Conservation (phyloP, 2,888 invertebrate species). For the Spisula subtruncata region DNA sequence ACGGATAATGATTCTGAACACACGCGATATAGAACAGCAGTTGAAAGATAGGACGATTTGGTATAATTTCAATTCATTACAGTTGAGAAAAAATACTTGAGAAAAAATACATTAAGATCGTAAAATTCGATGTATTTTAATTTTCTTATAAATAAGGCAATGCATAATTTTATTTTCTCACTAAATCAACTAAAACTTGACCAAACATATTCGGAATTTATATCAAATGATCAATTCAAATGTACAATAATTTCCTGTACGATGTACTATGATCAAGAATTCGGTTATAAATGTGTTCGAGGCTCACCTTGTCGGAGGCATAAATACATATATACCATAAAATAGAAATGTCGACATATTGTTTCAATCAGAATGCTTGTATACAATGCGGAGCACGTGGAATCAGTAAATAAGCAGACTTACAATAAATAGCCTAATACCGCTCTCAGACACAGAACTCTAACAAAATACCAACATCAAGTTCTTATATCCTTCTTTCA, state of each 20-base stretch:
- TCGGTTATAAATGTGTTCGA: background rate
- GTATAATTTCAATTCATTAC: background rate
- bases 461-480: background rate
- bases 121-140: background rate
- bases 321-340: background rate
- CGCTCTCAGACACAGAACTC: background rate
- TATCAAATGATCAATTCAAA: too few relatives aligned
- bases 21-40: too few relatives aligned
- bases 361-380: background rate
- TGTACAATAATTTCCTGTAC: too few relatives aligned
- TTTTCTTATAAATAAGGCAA: too few relatives aligned
- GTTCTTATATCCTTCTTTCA: background rate
- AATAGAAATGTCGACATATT: background rate
- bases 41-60: too few relatives aligned
- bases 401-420: background rate
- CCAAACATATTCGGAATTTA: too few relatives aligned
- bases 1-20: too few relatives aligned
- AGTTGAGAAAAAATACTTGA: too few relatives aligned
- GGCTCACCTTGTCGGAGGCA: background rate
- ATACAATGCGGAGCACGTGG: background rate
- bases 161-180: too few relatives aligned
- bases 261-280: background rate
- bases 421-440: conserved; percentile 9
- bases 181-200: too few relatives aligned
- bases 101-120: background rate